phyloP scores from a whole-genome alignment of 2,888 invertebrate genomes.

The Abrostola triplasia region DNA sequence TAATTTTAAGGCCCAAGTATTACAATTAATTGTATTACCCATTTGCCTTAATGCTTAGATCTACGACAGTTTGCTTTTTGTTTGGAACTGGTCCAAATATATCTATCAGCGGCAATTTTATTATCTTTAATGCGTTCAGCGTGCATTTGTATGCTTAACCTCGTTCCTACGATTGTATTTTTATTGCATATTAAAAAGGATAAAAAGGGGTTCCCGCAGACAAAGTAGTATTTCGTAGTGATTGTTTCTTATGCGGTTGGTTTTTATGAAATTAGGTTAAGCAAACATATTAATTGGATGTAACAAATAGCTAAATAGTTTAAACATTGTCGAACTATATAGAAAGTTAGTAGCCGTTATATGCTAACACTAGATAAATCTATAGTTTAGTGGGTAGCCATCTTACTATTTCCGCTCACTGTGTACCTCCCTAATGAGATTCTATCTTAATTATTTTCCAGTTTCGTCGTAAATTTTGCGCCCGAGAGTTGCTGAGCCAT shows the following conservation, averaged over 20 bases:
- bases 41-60: conserved; percentile 58
- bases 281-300: too few species aligned
- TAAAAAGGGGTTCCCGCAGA: conserved; percentile 27
- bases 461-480: conserved; percentile 74
- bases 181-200: conserved; percentile 50
- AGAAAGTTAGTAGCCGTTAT: not conserved
- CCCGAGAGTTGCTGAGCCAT: conserved; percentile 71
- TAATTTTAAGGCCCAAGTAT: conserved; percentile 59
- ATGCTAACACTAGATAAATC: conserved; percentile 4
- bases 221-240: conserved; percentile 3
- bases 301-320: not conserved
- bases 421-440: conserved; percentile 73
- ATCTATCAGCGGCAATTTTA: conserved; percentile 50
- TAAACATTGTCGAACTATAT: not conserved
- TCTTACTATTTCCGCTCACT: conserved; percentile 45
- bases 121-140: conserved; percentile 55
- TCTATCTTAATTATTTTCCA: conserved; percentile 80
- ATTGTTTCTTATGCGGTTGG: not conserved
- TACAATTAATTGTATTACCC: conserved; percentile 66
- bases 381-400: conserved; percentile 27
- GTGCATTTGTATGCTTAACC: conserved; percentile 50
- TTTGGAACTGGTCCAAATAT: conserved; percentile 65
- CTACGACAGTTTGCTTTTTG: conserved; percentile 58
- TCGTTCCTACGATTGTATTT: conserved; percentile 41
- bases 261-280: too few species aligned